Evolutionary conservation across 2,113 vertebrate genomes (phyloP), one percentile per base, ranked within the genome.

Genomic region (Erinaceus europaeus): DNA sequence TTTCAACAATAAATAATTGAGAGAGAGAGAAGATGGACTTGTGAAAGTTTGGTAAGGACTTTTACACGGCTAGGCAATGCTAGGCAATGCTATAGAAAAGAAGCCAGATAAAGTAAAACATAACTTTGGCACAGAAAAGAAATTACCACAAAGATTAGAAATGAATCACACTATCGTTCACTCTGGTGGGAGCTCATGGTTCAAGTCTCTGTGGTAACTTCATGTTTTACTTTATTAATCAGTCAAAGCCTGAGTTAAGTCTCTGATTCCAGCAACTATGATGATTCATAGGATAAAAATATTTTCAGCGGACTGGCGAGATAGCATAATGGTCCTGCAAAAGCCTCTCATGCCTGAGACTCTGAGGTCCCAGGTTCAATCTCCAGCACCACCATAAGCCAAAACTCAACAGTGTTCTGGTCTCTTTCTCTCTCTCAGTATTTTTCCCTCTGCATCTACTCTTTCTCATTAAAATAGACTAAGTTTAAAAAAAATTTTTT

Each of bases 101-200:
- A 46, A 73, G 61, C 20, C 21, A 82, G 72, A n/a, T n/a, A n/a
- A n/a, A 77, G 57, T 78, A 89, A 78, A 17, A 20, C 52, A 79
- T 75, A 23, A 72, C 7, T 46, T 79, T 55, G 82, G 52, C 44
- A 79, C 44, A 84, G 13, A 86, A 23, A 64, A 81, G 68, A 20
- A 25, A 84, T 79, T 18, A 75, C 52, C 38, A 61, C 17, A 84
- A 53, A 87, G 25, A 80, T 46, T 46, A 84, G 34, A 23, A 7
- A 23, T 86, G 42, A 86, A n/a, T 86, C 46, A 91, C 2, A 75
- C 21, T 27, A 72, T 48, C 68, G 78, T 64, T 91, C 18, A 87
- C 25, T 64, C 74, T 71, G 71, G 55, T 86, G 17, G 15, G 20
- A 80, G 27, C 6, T n/a, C 29, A 59, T 53, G 42, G 86, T 48